Evolutionary conservation across 2,888 invertebrate species (phyloP).

Genomic region (Choristoneura rosaceana): DNA sequence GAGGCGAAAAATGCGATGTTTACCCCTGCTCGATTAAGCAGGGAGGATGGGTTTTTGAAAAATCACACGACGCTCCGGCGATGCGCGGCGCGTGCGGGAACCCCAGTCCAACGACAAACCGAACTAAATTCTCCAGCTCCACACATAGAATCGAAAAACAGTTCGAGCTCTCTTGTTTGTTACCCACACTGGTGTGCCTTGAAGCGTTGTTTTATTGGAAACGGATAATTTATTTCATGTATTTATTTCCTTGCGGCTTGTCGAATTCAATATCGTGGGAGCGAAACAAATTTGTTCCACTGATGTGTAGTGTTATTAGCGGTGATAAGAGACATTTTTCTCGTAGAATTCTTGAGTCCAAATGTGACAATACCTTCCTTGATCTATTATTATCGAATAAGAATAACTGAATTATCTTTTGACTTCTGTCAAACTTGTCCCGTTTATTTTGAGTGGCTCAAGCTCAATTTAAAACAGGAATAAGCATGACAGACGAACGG

Average conservation of each 20-base stretch:
- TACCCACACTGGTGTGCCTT: conserved; percentile 56
- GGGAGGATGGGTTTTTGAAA: conserved; percentile 74
- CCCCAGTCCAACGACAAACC: conserved; percentile 40
- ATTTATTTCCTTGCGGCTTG: conserved; percentile 77
- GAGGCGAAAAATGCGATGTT: conserved; percentile 80
- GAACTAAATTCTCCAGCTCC: conserved; percentile 49
- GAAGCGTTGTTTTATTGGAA: conserved; percentile 80
- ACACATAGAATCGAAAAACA: conserved; percentile 52
- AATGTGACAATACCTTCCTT: not conserved
- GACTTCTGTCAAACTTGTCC: conserved; percentile 19
- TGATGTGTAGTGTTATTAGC: conserved; percentile 56
- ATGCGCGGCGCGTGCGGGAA: conserved; percentile 66
- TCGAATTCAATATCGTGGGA: conserved; percentile 75
- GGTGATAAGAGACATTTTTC: conserved; percentile 46
- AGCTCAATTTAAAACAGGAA: conserved; percentile 30
- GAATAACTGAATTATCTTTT: not conserved
- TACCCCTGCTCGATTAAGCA: conserved; percentile 82
- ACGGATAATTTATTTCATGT: conserved; percentile 82
- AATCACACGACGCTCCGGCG: conserved; percentile 66
- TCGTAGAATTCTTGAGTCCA: not conserved
- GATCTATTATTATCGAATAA: not conserved
- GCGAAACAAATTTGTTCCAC: conserved; percentile 53
- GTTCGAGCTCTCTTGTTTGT: conserved; percentile 17
- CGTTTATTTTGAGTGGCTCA: conserved; percentile 29
- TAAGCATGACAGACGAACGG: conserved; percentile 12